Percentiles rank a stretch among this genome's conserved stretches.
phyloP scores from a whole-genome alignment of 2,797 vertebrate genomes.

The Clamator glandarius region DNA sequence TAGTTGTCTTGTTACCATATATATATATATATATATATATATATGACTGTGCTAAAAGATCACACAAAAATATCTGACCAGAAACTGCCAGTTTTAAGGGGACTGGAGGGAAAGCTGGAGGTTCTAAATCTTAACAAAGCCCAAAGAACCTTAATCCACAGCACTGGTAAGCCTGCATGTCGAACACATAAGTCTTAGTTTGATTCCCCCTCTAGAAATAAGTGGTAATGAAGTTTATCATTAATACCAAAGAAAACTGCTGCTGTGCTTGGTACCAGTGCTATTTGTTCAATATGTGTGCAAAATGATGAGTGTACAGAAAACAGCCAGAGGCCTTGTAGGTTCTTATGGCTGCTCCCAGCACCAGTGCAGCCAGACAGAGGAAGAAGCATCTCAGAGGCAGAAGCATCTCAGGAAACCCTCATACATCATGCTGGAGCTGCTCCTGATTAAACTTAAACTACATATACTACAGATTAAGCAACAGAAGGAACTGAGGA shows the following conservation, averaged over 20 bases:
- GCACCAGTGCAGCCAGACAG: neutral
- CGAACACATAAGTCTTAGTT: neutral
- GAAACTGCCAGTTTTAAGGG: neutral
- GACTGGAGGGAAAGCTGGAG: neutral
- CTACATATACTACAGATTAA: neutral
- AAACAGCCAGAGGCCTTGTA: neutral
- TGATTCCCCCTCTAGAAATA: neutral
- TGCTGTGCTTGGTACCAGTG: neutral
- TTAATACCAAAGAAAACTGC: neutral
- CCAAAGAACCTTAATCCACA: neutral
- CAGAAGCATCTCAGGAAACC: neutral
- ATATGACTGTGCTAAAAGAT: neutral
- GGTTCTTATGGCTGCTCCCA: neutral
- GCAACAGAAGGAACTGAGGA: neutral
- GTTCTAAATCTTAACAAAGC: neutral
- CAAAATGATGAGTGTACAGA: neutral
- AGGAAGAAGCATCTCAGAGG: neutral
- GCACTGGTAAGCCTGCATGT: neutral
- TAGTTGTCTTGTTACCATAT: neutral
- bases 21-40: fast-evolving
- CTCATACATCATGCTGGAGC: neutral
- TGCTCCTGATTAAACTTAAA: neutral
- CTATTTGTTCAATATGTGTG: neutral
- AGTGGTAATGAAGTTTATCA: neutral
- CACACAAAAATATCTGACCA: neutral